Percentiles rank a stretch among this genome's conserved stretches.
phyloP scores from a whole-genome alignment of 2,888 invertebrate species.

The Thumatha senex region DNA sequence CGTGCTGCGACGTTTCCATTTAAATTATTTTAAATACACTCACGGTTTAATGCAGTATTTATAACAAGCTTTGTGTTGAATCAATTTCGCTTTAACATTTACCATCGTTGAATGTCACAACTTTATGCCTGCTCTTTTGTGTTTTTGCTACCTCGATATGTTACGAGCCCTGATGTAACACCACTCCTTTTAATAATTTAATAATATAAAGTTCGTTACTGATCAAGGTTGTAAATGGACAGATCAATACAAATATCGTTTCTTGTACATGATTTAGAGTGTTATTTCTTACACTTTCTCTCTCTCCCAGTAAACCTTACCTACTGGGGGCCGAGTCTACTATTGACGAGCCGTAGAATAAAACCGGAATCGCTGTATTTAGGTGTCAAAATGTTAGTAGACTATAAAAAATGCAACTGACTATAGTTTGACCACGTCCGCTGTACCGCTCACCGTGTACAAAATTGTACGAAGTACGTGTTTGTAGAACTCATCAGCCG shows the following conservation, averaged over 20 bases:
- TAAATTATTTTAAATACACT: constrained; percentile 73
- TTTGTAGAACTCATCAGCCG: too few species aligned
- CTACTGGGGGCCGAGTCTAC: too few species aligned
- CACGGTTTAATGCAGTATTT: constrained; percentile 56
- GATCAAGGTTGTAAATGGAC: constrained; percentile 13
- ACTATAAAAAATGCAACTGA: too few species aligned
- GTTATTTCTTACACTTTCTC: not conserved
- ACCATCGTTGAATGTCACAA: constrained; percentile 40
- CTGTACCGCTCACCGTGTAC: too few species aligned
- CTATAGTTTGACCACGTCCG: too few species aligned
- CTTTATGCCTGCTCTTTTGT: constrained; percentile 31
- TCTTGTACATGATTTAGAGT: constrained; percentile 5
- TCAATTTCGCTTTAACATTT: constrained; percentile 63
- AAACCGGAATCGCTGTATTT: too few species aligned
- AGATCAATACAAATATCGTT: constrained; percentile 18
- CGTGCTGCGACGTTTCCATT: constrained; percentile 67
- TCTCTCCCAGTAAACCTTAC: too few species aligned
- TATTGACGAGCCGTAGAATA: too few species aligned
- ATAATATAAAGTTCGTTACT: constrained; percentile 2
- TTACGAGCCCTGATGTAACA: constrained; percentile 18
- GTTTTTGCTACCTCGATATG: constrained; percentile 23
- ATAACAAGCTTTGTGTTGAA: constrained; percentile 68
- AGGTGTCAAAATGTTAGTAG: too few species aligned
- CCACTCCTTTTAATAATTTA: constrained; percentile 11
- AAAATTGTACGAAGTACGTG: too few species aligned